Percentiles rank a stretch among this genome's conserved stretches.
Evolutionary conservation across 1,140 invertebrate genomes (phyloP).

Genomic region (Drosophila saltans): DNA sequence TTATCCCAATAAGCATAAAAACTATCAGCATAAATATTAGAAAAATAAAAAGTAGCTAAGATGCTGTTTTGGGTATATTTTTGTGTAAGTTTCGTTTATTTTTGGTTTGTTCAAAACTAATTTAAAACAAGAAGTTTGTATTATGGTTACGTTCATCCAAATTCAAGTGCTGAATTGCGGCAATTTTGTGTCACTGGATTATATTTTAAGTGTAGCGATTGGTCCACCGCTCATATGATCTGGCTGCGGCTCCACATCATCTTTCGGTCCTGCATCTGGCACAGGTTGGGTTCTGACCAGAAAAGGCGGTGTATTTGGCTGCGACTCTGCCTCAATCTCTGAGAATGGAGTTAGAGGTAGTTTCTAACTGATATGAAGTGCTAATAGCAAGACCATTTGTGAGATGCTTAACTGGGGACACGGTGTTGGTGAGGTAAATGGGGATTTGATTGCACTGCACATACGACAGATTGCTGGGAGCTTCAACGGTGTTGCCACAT

Average conservation of each 20-base stretch:
- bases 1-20: too few relatives aligned
- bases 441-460: conserved; percentile 71
- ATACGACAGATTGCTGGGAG: conserved; percentile 74
- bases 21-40: too few relatives aligned
- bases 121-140: too few relatives aligned
- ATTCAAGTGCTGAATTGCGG: too few relatives aligned
- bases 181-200: too few relatives aligned
- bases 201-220: conserved; percentile 68
- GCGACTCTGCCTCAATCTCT: conserved; percentile 77
- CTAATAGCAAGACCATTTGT: conserved; percentile 75
- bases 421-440: conserved; percentile 77
- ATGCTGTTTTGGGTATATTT: too few relatives aligned
- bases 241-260: conserved; percentile 6
- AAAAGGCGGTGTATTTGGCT: conserved; percentile 70
- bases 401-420: conserved; percentile 62
- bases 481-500: too few relatives aligned
- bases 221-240: conserved; percentile 43
- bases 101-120: too few relatives aligned
- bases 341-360: conserved; percentile 75
- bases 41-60: too few relatives aligned
- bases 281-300: conserved; percentile 40
- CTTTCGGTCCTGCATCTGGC: conserved; percentile 30
- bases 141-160: too few relatives aligned
- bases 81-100: too few relatives aligned
- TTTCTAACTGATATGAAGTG: conserved; percentile 61